These are phyloP conservation scores for Syndactyla subalaris DNA, from an alignment of 2,797 vertebrate genomes.

Conservation along the genomic window DNA sequence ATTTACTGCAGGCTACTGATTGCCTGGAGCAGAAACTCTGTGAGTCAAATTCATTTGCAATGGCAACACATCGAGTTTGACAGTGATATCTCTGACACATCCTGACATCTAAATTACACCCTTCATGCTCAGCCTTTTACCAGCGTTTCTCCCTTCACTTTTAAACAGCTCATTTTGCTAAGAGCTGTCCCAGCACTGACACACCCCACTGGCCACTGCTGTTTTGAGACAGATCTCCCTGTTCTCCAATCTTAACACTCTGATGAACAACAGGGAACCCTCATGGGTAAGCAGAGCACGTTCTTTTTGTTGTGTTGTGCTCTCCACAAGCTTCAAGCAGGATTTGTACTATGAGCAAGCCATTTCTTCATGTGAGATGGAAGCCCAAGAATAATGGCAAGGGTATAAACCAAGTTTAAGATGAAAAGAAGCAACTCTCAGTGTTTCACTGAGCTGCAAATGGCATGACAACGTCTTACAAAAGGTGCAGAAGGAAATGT, in stretches of 20 bases:
- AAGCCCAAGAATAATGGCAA: background rate
- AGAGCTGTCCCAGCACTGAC: background rate
- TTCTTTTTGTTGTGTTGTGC: background rate
- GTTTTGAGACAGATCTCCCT: background rate
- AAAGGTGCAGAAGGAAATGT: background rate
- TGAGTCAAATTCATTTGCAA: background rate
- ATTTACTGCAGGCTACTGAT: background rate
- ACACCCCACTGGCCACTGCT: background rate
- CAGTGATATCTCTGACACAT: background rate
- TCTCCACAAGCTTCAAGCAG: background rate
- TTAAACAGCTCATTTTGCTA: background rate
- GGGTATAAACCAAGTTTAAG: background rate
- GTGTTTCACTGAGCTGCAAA: background rate
- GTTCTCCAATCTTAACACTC: background rate
- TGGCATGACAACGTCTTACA: background rate
- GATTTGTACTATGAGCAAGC: background rate
- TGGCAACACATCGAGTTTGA: background rate
- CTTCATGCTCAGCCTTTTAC: background rate
- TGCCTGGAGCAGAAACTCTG: background rate
- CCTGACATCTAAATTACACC: background rate
- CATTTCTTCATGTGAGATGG: background rate
- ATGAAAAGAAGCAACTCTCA: background rate
- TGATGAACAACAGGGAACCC: background rate
- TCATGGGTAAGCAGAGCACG: rapidly evolving
- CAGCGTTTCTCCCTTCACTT: background rate